These are phyloP conservation scores for Aspidoscelis tigris DNA, from an alignment of 2,113 vertebrate species.

Conservation along the genomic window DNA sequence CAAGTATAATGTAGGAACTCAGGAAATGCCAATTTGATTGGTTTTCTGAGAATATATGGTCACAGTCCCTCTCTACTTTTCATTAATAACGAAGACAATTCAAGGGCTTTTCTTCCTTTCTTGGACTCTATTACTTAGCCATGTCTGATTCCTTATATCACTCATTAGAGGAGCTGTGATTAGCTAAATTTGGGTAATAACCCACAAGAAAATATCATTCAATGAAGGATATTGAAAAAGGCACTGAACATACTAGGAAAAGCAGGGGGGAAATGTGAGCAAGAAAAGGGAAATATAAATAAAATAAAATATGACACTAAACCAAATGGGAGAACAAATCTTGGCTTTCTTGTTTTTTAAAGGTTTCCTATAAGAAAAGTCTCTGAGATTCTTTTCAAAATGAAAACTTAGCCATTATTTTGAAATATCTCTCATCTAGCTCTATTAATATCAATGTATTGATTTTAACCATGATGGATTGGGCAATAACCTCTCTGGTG, in stretches of 20 bases:
- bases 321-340: too few relatives aligned
- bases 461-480: conserved; percentile 9
- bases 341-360: not conserved
- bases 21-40: not conserved
- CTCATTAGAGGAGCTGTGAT: not conserved
- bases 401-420: not conserved
- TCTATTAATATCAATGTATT: conserved; percentile 31
- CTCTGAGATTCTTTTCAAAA: not conserved
- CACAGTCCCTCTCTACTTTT: not conserved
- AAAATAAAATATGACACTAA: too few relatives aligned
- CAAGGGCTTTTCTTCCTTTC: not conserved
- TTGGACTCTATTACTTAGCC: not conserved
- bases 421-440: conserved; percentile 17
- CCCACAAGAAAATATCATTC: not conserved
- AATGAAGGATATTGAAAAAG: not conserved
- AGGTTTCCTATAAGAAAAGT: not conserved
- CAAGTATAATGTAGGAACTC: not conserved
- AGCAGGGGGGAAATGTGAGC: not conserved
- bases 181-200: not conserved
- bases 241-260: not conserved
- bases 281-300: not conserved
- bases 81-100: not conserved
- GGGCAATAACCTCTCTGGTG: not conserved
- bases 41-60: not conserved
- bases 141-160: not conserved